Evolutionary conservation across 2,797 vertebrate genomes (phyloP).

Genomic region (Bradypus variegatus): DNA sequence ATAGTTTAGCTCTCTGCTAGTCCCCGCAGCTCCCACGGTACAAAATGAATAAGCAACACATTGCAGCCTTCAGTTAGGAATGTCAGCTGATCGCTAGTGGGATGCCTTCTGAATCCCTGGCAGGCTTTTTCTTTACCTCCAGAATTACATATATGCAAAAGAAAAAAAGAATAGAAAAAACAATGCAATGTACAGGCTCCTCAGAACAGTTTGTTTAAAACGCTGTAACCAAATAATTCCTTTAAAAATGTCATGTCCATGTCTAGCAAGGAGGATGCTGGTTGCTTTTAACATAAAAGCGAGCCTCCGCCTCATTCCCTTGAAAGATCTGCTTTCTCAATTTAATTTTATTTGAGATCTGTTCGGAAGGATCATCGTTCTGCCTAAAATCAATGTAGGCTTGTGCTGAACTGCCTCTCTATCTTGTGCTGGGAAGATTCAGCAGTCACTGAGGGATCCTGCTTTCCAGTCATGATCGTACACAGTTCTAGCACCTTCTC

Average conservation of each 20-base stretch:
- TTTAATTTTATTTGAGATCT: constrained; percentile 66
- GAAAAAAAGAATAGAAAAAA: constrained; percentile 57
- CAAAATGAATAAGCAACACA: constrained; percentile 82
- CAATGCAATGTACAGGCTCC: constrained; percentile 66
- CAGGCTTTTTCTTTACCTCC: constrained; percentile 72
- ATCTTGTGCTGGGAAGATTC: constrained; percentile 71
- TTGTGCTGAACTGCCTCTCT: constrained; percentile 67
- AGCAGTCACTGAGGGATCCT: constrained; percentile 75
- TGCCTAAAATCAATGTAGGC: constrained; percentile 66
- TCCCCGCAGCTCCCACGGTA: constrained; percentile 81
- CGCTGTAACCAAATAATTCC: constrained; percentile 70
- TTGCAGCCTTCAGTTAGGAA: constrained; percentile 78
- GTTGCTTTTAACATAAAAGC: constrained; percentile 73
- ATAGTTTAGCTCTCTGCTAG: constrained; percentile 84
- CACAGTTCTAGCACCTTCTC: constrained; percentile 84
- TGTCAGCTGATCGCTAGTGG: constrained; percentile 83
- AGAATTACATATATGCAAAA: constrained; percentile 74
- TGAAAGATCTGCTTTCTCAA: constrained; percentile 59
- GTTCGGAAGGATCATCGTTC: constrained; percentile 67
- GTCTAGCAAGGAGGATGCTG: constrained; percentile 69
- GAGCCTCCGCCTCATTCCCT: constrained; percentile 77
- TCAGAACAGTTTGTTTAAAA: constrained; percentile 70
- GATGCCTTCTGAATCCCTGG: constrained; percentile 78
- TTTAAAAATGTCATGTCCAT: constrained; percentile 75
- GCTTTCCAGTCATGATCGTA: constrained; percentile 82